Evolutionary conservation across 2,888 invertebrate genomes (phyloP), one percentile per base, ranked within the genome.

Genomic region (Pycnomerus fuliginosus): DNA sequence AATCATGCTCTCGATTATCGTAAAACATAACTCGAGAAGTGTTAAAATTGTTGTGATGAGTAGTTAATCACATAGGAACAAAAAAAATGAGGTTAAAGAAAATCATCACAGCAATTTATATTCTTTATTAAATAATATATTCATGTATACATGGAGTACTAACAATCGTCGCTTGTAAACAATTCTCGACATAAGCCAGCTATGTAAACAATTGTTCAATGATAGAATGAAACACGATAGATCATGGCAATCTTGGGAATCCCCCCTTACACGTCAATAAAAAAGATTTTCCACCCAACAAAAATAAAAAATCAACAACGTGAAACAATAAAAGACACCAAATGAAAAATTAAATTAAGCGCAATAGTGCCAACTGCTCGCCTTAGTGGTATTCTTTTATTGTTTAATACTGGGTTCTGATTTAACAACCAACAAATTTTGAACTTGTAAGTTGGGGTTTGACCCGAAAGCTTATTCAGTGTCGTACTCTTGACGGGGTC

Each of bases 401-500:
- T n/a, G n/a, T n/a, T n/a, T n/a, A n/a, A n/a, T n/a, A n/a, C n/a
- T n/a, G n/a, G n/a, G n/a, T n/a, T n/a, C n/a, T n/a, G n/a, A n/a
- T 29, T 17, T 16, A 3, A 32, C 20, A 16, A 39, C 23, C 30
- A 38, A 39, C 31, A 32, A 32, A 23, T 20, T 20, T 20, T 20
- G 20, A 20, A 5, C 20, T 41, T 41, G 22, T 30, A 38, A 38
- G 22, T 36, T 34, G 25, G 24, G 24, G 16, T 27, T 36, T 28
- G 14, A 24, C 15, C 34, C 34, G 14, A 30, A 38, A 8, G 8
- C 30, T 37, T 68, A 72, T 62, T 72, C 71, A 23, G 68, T 66
- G 52, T 72, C 72, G 49, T 62, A 63, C 43, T 71, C 68, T 16
- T 60, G 54, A 46, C 70, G 70, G 32, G 60, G 54, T 54, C 70